Evolutionary conservation across 2,888 invertebrate species (phyloP).

Genomic region (Tetheella fluctuosa): DNA sequence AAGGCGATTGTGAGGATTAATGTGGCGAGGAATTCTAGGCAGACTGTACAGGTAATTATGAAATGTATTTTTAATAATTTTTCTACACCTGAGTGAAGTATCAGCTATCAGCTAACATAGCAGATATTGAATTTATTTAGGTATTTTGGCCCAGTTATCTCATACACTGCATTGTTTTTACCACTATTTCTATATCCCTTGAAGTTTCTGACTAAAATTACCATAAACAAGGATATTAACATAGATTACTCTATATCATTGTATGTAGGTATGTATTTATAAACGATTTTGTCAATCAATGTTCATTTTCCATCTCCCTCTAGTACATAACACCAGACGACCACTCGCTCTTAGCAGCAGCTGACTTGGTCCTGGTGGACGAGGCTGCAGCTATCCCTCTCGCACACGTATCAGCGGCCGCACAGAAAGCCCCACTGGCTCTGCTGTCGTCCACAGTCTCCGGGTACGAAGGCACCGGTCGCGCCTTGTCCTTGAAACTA

Average conservation of each 20-base stretch:
- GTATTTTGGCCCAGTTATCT: too few species aligned
- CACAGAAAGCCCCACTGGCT: conserved; percentile 95
- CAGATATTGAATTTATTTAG: too few species aligned
- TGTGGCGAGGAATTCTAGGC: conserved; percentile 94
- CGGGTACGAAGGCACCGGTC: conserved; percentile 99
- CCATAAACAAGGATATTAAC: too few species aligned
- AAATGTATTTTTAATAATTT: not conserved
- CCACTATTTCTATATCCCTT: too few species aligned
- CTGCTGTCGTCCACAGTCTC: conserved; percentile 98
- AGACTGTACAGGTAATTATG: conserved; percentile 93
- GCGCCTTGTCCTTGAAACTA: conserved; percentile 97
- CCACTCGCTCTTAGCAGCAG: conserved; percentile 93
- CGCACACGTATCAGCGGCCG: conserved; percentile 93
- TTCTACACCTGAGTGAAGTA: too few species aligned
- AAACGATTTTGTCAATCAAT: too few species aligned
- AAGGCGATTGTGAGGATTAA: conserved; percentile 98
- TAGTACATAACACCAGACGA: conserved; percentile 98
- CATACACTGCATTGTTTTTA: too few species aligned
- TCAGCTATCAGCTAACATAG: too few species aligned
- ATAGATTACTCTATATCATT: too few species aligned
- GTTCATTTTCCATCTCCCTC: conserved; percentile 10
- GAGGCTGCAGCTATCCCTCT: conserved; percentile 99
- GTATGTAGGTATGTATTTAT: too few species aligned
- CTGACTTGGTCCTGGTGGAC: conserved; percentile 97
- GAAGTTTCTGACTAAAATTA: too few species aligned